Percentiles rank a stretch among this genome's conserved stretches.
Conservation (phyloP, 2,888 invertebrate species). For the Chymomyza amoena region DNA sequence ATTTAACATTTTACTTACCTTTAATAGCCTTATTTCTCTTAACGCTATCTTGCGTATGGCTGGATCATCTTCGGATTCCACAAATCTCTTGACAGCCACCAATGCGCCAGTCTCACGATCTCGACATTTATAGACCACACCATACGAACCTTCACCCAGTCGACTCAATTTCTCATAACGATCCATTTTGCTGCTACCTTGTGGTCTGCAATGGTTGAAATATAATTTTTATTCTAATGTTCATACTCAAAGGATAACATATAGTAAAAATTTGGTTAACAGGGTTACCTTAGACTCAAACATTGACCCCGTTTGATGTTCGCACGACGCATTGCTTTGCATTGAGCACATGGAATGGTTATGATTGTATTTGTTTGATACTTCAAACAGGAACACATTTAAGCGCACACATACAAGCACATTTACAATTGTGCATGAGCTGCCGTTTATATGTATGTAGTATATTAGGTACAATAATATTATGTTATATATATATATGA, state of each 20-base stretch:
- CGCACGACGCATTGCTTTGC: slow-evolving; percentile 74
- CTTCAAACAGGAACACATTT: slow-evolving; percentile 63
- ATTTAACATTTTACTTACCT: slow-evolving; percentile 83
- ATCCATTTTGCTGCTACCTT: slow-evolving; percentile 93
- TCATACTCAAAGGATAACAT: not conserved
- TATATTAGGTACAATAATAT: not conserved
- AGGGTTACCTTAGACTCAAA: slow-evolving; percentile 73
- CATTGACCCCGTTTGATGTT: slow-evolving; percentile 75
- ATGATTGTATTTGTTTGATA: slow-evolving; percentile 51
- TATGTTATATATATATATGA: slow-evolving; percentile 9
- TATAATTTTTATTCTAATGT: not conserved
- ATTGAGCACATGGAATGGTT: slow-evolving; percentile 66
- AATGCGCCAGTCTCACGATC: slow-evolving; percentile 96
- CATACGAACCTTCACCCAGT: slow-evolving; percentile 88
- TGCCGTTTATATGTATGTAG: slow-evolving; percentile 1
- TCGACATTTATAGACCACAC: slow-evolving; percentile 95
- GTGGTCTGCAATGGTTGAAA: slow-evolving; percentile 82
- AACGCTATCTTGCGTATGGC: slow-evolving; percentile 97
- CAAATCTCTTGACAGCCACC: slow-evolving; percentile 98
- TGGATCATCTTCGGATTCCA: slow-evolving; percentile 98
- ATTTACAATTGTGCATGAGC: not conserved
- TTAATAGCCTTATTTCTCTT: slow-evolving; percentile 94
- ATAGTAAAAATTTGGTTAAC: slow-evolving; percentile 51
- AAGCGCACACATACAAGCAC: slow-evolving; percentile 28
- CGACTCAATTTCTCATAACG: slow-evolving; percentile 96